phyloP scores from a whole-genome alignment of 1,140 invertebrate species.

The Ectropis grisescens region DNA sequence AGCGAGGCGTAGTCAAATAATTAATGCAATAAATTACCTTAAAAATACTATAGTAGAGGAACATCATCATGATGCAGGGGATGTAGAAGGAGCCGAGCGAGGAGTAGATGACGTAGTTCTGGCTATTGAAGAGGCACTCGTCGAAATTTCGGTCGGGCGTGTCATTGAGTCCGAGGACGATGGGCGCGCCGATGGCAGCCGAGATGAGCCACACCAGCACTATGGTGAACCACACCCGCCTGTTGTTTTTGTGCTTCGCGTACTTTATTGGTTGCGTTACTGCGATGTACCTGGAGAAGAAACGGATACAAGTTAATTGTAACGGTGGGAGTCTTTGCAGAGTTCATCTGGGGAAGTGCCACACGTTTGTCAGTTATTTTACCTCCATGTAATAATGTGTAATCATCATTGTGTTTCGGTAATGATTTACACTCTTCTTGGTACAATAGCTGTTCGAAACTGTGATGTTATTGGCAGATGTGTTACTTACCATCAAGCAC shows the following conservation, averaged over 20 bases:
- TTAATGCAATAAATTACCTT: no score
- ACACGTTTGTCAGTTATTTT: no score
- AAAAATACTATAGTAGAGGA: slow-evolving; percentile 98
- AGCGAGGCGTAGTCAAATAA: no score
- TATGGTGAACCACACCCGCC: slow-evolving; percentile 95
- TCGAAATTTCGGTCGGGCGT: slow-evolving; percentile 83
- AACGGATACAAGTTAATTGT: no score
- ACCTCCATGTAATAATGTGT: no score
- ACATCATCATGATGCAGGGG: slow-evolving; percentile 98
- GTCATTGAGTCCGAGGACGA: slow-evolving; percentile 95
- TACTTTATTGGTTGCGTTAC: slow-evolving; percentile 99
- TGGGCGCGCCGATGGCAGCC: slow-evolving; percentile 95
- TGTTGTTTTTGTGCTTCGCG: slow-evolving; percentile 97
- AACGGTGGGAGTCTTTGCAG: no score
- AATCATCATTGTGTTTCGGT: no score
- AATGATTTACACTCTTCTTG: no score
- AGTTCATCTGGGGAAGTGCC: no score
- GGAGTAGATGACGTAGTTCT: slow-evolving; percentile 97
- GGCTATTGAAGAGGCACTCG: slow-evolving; percentile 96
- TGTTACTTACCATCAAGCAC: no score
- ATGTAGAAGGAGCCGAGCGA: slow-evolving; percentile 99
- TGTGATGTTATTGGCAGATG: no score
- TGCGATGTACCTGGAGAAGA: slow-evolving; percentile 90
- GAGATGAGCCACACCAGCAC: slow-evolving; percentile 97
- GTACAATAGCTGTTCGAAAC: no score